These are phyloP conservation scores for Apodemia mormo DNA, from an alignment of 2,888 invertebrate species.

Conservation along the genomic window DNA sequence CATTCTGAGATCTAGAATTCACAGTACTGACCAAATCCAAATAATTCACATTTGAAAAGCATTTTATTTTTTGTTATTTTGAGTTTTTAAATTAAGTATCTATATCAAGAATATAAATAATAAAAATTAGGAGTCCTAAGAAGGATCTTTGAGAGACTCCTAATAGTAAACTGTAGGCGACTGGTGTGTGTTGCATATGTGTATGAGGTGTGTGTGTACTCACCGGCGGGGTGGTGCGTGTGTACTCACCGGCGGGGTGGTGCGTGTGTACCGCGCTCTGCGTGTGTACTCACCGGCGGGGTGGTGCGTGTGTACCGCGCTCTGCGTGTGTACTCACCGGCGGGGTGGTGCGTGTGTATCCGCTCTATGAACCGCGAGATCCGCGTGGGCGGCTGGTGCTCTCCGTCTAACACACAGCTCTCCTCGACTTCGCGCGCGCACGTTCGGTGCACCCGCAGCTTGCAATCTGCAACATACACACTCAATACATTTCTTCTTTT, in stretches of 20 bases:
- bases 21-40: no score
- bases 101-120: no score
- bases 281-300: not conserved
- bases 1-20: no score
- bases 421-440: slow-evolving; percentile 92
- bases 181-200: no score
- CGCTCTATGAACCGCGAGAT: slow-evolving; percentile 89
- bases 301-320: not conserved
- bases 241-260: not conserved
- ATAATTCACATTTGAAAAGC: no score
- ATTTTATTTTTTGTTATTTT: no score
- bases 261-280: not conserved
- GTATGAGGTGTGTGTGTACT: no score
- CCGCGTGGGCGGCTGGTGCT: slow-evolving; percentile 76
- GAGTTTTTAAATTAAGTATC: no score
- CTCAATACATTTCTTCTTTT: no score
- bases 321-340: slow-evolving; percentile 25
- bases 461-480: slow-evolving; percentile 85
- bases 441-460: slow-evolving; percentile 91
- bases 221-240: slow-evolving; percentile 17
- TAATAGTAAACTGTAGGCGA: no score
- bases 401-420: slow-evolving; percentile 88
- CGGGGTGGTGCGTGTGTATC: slow-evolving; percentile 56
- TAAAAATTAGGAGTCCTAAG: no score
- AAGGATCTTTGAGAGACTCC: no score